Evolutionary conservation across 2,113 vertebrate species (phyloP).

Genomic region (Myiopsitta monachus): DNA sequence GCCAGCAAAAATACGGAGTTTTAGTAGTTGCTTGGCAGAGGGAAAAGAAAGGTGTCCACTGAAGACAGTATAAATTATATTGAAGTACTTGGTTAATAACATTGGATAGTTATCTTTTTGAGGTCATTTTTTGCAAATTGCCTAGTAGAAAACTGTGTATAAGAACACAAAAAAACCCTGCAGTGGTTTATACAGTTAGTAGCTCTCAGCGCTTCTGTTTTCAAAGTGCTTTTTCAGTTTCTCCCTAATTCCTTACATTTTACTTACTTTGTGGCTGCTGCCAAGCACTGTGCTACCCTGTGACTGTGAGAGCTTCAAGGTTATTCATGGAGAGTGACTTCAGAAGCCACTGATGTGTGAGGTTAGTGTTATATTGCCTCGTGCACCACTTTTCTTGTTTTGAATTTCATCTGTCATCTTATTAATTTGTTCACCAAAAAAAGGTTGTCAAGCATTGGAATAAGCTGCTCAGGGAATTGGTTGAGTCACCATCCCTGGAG

Average conservation of each 20-base stretch:
- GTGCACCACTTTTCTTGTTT: neutral
- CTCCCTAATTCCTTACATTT: neutral
- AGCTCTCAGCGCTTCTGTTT: neutral
- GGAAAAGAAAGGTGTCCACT: neutral
- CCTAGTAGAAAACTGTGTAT: neutral
- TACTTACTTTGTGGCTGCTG: neutral
- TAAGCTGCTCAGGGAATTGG: neutral
- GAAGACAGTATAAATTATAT: neutral
- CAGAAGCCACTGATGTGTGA: neutral
- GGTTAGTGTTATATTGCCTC: neutral
- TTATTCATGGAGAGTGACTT: neutral
- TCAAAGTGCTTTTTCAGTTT: neutral
- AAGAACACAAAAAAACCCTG: neutral
- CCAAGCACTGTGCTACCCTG: neutral
- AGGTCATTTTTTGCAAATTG: neutral
- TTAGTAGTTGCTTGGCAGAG: neutral
- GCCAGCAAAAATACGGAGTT: neutral
- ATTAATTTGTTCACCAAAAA: neutral
- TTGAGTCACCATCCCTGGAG: too few relatives aligned
- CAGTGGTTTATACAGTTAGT: neutral
- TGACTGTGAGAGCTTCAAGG: neutral
- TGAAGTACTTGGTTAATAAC: neutral
- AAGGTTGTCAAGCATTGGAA: neutral
- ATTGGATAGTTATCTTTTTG: neutral
- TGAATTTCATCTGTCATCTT: neutral